Base-by-base conservation (phyloP, 37 sponge, comb jelly and placozoan genomes). In the Geodia barretti region DNA sequence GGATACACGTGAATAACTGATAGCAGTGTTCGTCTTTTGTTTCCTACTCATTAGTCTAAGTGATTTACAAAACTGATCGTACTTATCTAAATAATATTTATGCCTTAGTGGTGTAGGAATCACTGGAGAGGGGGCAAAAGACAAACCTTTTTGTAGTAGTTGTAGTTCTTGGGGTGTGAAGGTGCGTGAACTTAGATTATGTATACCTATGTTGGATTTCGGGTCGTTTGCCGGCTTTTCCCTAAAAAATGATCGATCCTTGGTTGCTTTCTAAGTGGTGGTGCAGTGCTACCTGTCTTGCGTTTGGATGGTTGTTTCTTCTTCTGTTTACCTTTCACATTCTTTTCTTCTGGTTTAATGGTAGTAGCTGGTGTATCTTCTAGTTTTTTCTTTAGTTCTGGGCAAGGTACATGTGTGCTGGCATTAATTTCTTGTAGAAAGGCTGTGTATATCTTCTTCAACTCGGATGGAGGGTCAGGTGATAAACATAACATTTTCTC, bases 121-220 rank as follows among this genome's bases (percentile, higher is more conserved):
- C 17, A 24, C 64, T 39, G 79, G 41, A 26, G 67, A 41, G 41
- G 79, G 68, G n/a, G 68, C 29, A 30, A 66, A 78, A 41, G 68
- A 66, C 43, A 66, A 38, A 11, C 68, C 66, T 41, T 66, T 66
- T 17, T 37, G 17, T 41, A 78, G 31, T 21, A 78, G 28, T 66
- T 64, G 32, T 5, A 41, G 5, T 62, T 39, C 68, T 17, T 32
- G 19, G 11, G 61, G 4, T 2, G 40, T 33, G 23, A 66, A 29
- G 3, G 36, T 2, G 26, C n/a, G 14, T 66, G 79, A 17, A 41
- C 79, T 78, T 5, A 66, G 25, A 30, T 66, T 66, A 19, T 66
- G 79, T 39, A 66, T 65, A 9, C 30, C 62, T n/a, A 62, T 11
- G 62, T 64, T 17, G 25, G 68, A 31, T 4, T 7, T 65, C 26